A percentile compares a stretch with the other conserved stretches of the same genome.
Evolutionary conservation across 1,140 invertebrate species (phyloP).

Genomic region (Halictus rubicundus): DNA sequence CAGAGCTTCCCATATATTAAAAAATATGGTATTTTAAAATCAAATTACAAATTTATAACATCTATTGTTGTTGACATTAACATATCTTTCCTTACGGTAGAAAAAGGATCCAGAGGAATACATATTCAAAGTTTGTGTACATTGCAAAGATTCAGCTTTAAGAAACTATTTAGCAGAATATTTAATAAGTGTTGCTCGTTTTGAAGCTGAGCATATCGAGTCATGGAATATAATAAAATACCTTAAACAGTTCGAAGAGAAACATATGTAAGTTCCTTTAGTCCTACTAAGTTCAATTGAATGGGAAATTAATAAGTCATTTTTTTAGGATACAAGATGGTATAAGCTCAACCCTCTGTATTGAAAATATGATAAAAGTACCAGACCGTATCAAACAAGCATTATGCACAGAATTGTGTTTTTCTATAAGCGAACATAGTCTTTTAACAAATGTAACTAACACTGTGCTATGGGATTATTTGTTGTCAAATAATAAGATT

Average conservation of each 20-base stretch:
- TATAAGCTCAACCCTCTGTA: conserved; percentile 65
- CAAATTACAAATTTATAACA: not conserved
- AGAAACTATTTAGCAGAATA: conserved; percentile 83
- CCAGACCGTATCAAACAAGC: conserved; percentile 64
- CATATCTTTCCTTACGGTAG: conserved; percentile 54
- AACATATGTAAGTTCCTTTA: conserved; percentile 61
- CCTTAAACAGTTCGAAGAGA: conserved; percentile 78
- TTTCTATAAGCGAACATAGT: conserved; percentile 60
- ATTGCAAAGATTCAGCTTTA: conserved; percentile 79
- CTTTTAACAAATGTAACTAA: conserved; percentile 63
- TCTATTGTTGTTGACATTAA: conserved; percentile 1
- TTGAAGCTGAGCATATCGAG: conserved; percentile 79
- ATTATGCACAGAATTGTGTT: conserved; percentile 73
- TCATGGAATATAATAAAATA: conserved; percentile 82
- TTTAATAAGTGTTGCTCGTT: conserved; percentile 78
- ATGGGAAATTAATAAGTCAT: conserved; percentile 19
- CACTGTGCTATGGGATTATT: conserved; percentile 70
- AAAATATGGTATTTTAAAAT: conserved; percentile 78
- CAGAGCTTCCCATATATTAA: conserved; percentile 83
- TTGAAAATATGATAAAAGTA: conserved; percentile 69
- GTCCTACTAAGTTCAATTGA: not conserved
- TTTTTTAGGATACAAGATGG: conserved; percentile 59
- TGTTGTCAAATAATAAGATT: conserved; percentile 69
- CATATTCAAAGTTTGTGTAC: conserved; percentile 81
- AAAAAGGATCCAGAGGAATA: conserved; percentile 81